Conservation (phyloP, 2,113 vertebrate species). For the Ptyas mucosa region DNA sequence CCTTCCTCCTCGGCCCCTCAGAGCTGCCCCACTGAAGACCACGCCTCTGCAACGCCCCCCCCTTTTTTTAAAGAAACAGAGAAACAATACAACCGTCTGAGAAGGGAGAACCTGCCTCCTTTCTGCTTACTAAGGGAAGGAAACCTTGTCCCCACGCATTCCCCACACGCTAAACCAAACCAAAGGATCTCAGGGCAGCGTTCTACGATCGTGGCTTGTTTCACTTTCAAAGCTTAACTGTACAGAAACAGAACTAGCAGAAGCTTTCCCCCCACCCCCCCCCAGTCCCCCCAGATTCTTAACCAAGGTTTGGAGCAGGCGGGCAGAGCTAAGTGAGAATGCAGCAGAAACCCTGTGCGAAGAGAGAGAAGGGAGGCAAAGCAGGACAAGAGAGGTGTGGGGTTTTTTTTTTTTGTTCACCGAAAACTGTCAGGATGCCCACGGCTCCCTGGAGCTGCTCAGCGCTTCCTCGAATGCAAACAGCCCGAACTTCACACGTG, state of each 20-base stretch:
- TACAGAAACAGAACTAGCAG: background rate
- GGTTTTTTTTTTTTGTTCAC: background rate
- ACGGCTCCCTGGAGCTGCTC: background rate
- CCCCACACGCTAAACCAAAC: background rate
- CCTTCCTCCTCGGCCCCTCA: background rate
- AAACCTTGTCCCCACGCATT: background rate
- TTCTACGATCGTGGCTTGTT: background rate
- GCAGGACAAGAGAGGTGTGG: too few species aligned
- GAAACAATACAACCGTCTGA: too few species aligned
- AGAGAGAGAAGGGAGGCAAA: background rate
- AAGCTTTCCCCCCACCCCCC: too few species aligned
- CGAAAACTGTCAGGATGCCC: background rate
- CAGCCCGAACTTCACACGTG: background rate
- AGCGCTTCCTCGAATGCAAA: background rate
- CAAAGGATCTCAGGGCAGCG: background rate
- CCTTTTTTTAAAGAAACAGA: background rate
- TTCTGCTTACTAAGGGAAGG: background rate
- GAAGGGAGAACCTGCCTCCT: background rate
- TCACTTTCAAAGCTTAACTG: background rate
- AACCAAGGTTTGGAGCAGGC: background rate
- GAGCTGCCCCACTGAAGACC: background rate
- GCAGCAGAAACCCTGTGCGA: too few species aligned
- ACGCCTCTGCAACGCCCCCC: background rate
- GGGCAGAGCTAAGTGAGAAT: background rate
- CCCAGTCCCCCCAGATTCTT: background rate